Conservation (phyloP, 1,140 invertebrate genomes). For the Leptinotarsa texana region DNA sequence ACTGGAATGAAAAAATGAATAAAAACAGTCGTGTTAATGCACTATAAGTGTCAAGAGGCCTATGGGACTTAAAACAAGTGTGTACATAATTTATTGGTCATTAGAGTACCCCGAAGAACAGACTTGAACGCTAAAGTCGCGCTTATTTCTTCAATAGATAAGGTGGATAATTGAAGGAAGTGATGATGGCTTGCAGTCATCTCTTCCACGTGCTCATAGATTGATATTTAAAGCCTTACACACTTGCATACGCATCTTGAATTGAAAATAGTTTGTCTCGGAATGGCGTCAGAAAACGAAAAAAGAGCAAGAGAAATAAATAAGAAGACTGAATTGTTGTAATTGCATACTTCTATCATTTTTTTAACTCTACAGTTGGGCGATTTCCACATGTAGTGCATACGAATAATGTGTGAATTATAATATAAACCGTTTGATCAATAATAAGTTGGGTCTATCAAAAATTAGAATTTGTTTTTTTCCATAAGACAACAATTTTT, state of each 20-base stretch:
- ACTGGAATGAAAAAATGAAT: conserved; percentile 18
- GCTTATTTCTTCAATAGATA: not conserved
- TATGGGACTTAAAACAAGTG: conserved; percentile 19
- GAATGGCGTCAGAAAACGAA: conserved; percentile 8
- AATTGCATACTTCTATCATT: too few relatives aligned
- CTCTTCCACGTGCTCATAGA: not conserved
- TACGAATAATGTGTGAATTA: too few relatives aligned
- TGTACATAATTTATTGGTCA: conserved; percentile 4
- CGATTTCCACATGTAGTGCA: too few relatives aligned
- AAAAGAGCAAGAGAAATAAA: not conserved
- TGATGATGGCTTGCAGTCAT: not conserved
- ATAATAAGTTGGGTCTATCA: too few relatives aligned
- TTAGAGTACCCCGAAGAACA: not conserved
- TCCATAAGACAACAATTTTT: too few relatives aligned
- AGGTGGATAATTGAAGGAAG: not conserved
- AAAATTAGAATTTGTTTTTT: too few relatives aligned
- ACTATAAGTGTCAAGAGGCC: conserved; percentile 22
- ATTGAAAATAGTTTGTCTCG: conserved; percentile 14
- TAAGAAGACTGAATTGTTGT: not conserved
- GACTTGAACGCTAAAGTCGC: not conserved
- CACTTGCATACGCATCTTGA: not conserved
- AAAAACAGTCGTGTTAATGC: conserved; percentile 21
- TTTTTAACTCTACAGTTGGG: too few relatives aligned
- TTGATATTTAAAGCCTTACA: conserved; percentile 4
- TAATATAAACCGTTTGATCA: too few relatives aligned